Evolutionary conservation across 2,888 invertebrate species (phyloP), one percentile per base, ranked within the genome.

Genomic region (Villa cingulata): DNA sequence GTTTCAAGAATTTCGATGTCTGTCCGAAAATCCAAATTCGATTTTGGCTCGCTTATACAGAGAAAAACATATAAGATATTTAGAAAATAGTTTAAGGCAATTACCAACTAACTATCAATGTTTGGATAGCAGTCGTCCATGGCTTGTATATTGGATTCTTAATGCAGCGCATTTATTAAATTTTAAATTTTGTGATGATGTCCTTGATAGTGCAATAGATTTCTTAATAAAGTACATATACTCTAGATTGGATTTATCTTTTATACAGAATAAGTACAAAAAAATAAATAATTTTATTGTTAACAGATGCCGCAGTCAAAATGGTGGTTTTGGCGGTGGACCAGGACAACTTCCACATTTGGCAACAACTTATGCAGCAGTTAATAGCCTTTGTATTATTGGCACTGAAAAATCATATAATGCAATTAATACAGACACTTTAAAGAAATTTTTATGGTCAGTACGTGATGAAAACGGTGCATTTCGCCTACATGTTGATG

Each of bases 61-160:
- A 60, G 71, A 75, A 49, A 73, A 75, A 56, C 85, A 87, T 63
- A 72, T 74, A 55, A 65, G 73, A 55, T 77, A 80, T 64, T 71
- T 92, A 47, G 78, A 79, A 57, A 75, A 74, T 56, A 83, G 81
- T 59, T 63, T 92, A 20, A 72, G 72, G 40, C 70, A 74, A 59
- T 70, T 92, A 55, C 81, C 85, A 39, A 70, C 72, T 50, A 75
- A 76, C 51, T 90, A 88, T 62, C 80, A 83, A 78, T 80, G 81
- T 61, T 72, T 98, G 54, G 97, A 98, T 75, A 86, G 91, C 12
- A 96, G 95, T 66, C 79, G 95, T 58, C 83, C 97, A 9, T 98
- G 98, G 98, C 73, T 97, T 51, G 83, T 91, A 59, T 99, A 95
- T 65, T 99, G 98, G 98, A 90, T 89, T 53, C 68, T 96, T 34